Percentiles rank a stretch among this genome's conserved stretches.
Conservation (phyloP, 1,140 invertebrate species). For the Streblospio benedicti region DNA sequence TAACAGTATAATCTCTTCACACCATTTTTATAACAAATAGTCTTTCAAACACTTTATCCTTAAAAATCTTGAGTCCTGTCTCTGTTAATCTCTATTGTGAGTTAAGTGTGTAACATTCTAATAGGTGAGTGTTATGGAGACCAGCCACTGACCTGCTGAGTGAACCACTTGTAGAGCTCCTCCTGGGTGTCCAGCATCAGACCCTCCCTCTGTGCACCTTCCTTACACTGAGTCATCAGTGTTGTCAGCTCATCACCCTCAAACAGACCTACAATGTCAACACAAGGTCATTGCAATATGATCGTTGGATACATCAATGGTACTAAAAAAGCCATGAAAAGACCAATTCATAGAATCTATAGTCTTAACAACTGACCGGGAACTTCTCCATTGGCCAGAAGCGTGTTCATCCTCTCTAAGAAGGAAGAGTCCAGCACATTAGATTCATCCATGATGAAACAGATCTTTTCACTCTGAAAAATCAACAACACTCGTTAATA, state of each 20-base stretch:
- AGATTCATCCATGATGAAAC: slow-evolving; percentile 97
- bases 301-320: no score
- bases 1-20: no score
- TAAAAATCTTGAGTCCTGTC: neutral
- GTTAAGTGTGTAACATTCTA: neutral
- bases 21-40: no score
- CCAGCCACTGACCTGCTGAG: slow-evolving; percentile 56
- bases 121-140: neutral
- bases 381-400: slow-evolving; percentile 97
- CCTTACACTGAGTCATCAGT: slow-evolving; percentile 98
- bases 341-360: no score
- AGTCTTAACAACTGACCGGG: no score
- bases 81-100: neutral
- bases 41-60: neutral
- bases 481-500: neutral
- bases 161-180: slow-evolving; percentile 98
- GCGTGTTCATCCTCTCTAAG: slow-evolving; percentile 97
- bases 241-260: slow-evolving; percentile 92
- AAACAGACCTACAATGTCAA: slow-evolving; percentile 47
- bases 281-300: no score
- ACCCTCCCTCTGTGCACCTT: slow-evolving; percentile 93
- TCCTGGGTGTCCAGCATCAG: slow-evolving; percentile 97
- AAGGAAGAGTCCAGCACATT: slow-evolving; percentile 98
- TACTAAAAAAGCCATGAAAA: no score
- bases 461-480: slow-evolving; percentile 83